phyloP scores from a whole-genome alignment of 2,113 vertebrate genomes.

The Corythornis cristatus region DNA sequence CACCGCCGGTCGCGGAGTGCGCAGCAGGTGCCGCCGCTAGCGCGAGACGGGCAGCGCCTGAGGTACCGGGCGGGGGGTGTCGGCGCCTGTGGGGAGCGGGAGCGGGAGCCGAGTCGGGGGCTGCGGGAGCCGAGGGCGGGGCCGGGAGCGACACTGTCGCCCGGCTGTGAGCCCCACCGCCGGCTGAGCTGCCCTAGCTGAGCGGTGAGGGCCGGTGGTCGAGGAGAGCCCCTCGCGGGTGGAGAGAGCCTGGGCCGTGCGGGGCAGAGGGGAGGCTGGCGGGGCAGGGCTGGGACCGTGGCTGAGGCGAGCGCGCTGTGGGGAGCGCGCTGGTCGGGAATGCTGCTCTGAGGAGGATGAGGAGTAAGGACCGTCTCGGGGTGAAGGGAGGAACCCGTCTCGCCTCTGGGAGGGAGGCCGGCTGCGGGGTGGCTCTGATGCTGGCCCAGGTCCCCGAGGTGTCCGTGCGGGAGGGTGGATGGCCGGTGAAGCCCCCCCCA shows the following conservation, averaged over 20 bases:
- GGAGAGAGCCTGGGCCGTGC: not conserved
- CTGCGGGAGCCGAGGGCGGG: not conserved
- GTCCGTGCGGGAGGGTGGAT: not conserved
- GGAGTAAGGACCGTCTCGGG: too few relatives aligned
- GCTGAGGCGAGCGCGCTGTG: accelerated
- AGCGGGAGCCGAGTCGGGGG: not conserved
- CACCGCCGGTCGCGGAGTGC: not conserved
- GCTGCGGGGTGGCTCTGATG: not conserved
- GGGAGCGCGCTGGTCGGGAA: not conserved
- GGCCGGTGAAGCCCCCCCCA: accelerated
- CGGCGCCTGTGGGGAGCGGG: too few relatives aligned
- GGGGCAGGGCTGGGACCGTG: too few relatives aligned
- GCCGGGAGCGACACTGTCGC: not conserved
- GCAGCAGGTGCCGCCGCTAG: not conserved
- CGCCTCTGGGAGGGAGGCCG: not conserved
- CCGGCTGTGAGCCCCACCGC: not conserved
- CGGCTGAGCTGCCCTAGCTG: not conserved
- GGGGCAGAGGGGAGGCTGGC: not conserved
- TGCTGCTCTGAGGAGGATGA: not conserved
- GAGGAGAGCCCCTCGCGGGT: not conserved
- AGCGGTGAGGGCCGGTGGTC: not conserved
- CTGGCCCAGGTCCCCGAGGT: too few relatives aligned
- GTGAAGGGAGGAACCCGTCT: not conserved
- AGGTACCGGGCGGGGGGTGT: not conserved
- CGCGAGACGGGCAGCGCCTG: not conserved